A percentile compares a stretch with the other conserved stretches of the same genome.
Conservation (phyloP, 2,113 vertebrate genomes). For the Malaclemys terrapin region DNA sequence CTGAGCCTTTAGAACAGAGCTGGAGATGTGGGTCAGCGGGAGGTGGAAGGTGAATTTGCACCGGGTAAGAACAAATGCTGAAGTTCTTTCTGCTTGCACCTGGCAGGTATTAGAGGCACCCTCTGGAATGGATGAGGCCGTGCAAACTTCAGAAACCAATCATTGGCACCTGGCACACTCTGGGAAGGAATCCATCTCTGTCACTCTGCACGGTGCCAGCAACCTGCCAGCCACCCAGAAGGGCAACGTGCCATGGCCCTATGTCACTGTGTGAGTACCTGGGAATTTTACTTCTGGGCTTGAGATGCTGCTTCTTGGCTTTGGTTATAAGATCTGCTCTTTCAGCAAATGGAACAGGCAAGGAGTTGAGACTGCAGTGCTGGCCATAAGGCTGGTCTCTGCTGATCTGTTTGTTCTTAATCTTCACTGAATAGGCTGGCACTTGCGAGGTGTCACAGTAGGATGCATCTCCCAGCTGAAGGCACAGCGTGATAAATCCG, state of each 20-base stretch:
- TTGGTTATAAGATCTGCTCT: neutral
- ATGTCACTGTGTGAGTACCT: constrained; percentile 68
- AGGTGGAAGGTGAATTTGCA: constrained; percentile 26
- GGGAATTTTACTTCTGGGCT: neutral
- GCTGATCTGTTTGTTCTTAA: neutral
- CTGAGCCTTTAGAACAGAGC: neutral
- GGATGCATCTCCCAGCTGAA: neutral
- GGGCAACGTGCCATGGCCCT: constrained; percentile 48
- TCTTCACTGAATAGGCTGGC: neutral
- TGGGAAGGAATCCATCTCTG: constrained; percentile 57
- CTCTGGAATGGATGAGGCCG: neutral
- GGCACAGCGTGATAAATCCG: neutral
- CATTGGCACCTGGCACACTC: constrained; percentile 59
- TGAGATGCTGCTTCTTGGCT: neutral
- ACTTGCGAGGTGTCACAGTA: fast-evolving
- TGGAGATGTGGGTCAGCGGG: neutral
- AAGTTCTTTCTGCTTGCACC: neutral
- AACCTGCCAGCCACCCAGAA: constrained; percentile 53
- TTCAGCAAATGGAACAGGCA: neutral
- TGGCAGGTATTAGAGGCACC: constrained; percentile 58
- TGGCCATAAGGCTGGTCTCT: neutral
- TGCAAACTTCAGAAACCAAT: neutral
- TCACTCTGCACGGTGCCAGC: constrained; percentile 73
- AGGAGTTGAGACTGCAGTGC: neutral
- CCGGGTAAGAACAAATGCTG: neutral